phyloP scores from a whole-genome alignment of 2,888 invertebrate genomes.

The Lasius fuliginosus region DNA sequence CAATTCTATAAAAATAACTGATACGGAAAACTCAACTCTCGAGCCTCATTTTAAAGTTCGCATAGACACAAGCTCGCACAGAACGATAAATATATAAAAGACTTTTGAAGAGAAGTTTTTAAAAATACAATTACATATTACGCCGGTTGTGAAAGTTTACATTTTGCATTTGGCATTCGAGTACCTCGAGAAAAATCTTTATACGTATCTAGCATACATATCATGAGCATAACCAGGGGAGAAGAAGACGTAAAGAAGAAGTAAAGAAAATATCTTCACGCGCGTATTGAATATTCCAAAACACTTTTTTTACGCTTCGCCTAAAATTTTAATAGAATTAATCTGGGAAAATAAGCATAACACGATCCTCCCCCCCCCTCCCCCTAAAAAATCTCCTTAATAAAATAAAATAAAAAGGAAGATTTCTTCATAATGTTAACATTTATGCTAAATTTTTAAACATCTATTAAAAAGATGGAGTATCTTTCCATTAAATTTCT shows the following conservation, averaged over 20 bases:
- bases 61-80: background rate
- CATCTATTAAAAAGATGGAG: background rate
- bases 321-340: background rate
- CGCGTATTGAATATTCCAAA: background rate
- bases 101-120: background rate
- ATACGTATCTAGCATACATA: too few species aligned
- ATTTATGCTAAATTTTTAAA: background rate
- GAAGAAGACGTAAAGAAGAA: background rate
- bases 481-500: background rate
- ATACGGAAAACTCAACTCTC: background rate
- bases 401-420: background rate
- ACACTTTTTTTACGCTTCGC: background rate
- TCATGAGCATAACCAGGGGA: background rate
- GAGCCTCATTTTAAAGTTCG: background rate
- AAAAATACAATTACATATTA: background rate
- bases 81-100: background rate
- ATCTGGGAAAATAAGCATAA: background rate
- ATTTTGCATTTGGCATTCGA: background rate
- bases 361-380: background rate
- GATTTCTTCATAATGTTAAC: background rate
- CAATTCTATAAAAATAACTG: background rate
- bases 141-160: background rate
- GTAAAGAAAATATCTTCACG: background rate
- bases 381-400: background rate
- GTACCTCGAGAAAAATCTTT: background rate